Conservation (phyloP, 2,113 vertebrate genomes). For the Arenaria interpres region DNA sequence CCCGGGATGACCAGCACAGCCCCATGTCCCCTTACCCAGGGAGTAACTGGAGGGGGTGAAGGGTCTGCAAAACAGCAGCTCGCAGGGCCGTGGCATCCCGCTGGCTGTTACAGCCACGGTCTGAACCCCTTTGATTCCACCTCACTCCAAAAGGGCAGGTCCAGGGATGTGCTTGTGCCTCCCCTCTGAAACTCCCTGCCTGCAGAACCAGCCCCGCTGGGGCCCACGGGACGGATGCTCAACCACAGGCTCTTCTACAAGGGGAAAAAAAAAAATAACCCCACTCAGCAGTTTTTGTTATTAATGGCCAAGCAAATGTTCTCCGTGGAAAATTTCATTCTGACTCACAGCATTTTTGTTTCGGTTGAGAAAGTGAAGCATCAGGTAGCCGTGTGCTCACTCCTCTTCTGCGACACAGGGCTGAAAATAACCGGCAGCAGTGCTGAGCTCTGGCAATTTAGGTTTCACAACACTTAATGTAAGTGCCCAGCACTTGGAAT, state of each 20-base stretch:
- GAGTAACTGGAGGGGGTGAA: not conserved
- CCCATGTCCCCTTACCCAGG: not conserved
- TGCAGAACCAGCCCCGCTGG: rapidly evolving
- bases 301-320: not conserved
- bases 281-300: not conserved
- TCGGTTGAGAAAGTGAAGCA: not conserved
- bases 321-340: not conserved
- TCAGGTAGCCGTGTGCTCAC: not conserved
- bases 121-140: not conserved
- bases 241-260: not conserved
- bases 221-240: rapidly evolving
- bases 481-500: not conserved
- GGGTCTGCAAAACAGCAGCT: not conserved
- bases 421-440: not conserved
- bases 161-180: not conserved
- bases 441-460: not conserved
- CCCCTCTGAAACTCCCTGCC: rapidly evolving
- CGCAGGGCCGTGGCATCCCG: not conserved
- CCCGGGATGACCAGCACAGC: not conserved
- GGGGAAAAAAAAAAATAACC: not conserved
- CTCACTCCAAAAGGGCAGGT: not conserved
- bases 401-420: not conserved
- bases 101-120: not conserved
- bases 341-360: not conserved
- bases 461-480: not conserved